Evolutionary conservation across 2,888 invertebrate species (phyloP), one percentile per base, ranked within the genome.

Genomic region (Dysmachus trigonus): DNA sequence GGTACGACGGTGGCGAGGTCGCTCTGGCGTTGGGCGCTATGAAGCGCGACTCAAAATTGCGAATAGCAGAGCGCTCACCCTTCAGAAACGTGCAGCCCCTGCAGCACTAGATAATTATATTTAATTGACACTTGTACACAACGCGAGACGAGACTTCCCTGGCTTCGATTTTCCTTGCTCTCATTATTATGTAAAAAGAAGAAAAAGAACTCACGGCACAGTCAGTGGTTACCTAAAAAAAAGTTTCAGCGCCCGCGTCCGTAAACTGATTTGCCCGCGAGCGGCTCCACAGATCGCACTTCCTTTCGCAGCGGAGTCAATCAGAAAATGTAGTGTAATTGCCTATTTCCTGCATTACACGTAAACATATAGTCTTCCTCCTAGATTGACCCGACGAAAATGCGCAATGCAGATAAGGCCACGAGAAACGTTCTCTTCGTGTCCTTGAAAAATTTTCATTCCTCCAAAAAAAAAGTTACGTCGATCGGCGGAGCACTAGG

Each of bases 391-490:
- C 82, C 41, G 41, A 85, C 27, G 87, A 86, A 88, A 88, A 87
- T 88, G 88, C 88, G 88, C 88, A 88, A 88, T 88, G 88, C 88
- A 88, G 88, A 88, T 87, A 87, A 87, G 72, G 82, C 74, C 79
- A 79, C 83, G 53, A 84, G 83, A 86, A 86, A 87, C 74, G 86
- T 88, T 88, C 87, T 87, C 87, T 87, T 87, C 87, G 87, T 89
- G 89, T 88, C 88, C 89, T 88, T 88, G 88, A 88, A 88, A 88
- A 87, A 47, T 82, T 51, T 83, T 73, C 33, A 41, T 38, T 71
- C 83, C 83, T 83, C 83, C 86, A 87, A 88, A 72, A 85, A 86
- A 86, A 87, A 85, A 85, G 35, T 77, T 73, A 81, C 77, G 76
- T 62, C 84, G 85, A 74, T 73, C 47, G 30, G 41, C 81, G 85